These are phyloP conservation scores for Bombus sibiricus DNA, from an alignment of 1,140 invertebrate genomes.

Conservation along the genomic window DNA sequence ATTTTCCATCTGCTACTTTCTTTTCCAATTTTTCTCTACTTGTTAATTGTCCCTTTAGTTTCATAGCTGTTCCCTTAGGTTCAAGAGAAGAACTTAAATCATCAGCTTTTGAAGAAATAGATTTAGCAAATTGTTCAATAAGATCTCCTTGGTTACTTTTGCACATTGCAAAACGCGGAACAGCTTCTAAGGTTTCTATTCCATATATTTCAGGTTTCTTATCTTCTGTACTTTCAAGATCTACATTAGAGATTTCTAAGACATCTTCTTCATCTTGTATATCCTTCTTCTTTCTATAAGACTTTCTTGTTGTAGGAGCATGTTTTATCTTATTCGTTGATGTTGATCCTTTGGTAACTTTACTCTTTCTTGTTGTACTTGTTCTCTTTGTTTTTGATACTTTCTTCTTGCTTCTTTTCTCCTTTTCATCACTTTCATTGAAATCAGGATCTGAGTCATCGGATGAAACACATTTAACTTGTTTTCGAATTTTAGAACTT, in stretches of 20 bases:
- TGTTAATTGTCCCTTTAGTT: conserved; percentile 71
- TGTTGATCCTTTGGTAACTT: neutral
- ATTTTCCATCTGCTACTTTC: conserved; percentile 87
- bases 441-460: conserved; percentile 43
- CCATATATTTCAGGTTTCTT: conserved; percentile 58
- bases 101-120: conserved; percentile 28
- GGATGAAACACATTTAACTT: neutral
- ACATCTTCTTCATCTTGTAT: conserved; percentile 8
- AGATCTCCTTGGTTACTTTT: conserved; percentile 58
- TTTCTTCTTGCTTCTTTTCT: conserved; percentile 13
- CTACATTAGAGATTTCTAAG: neutral
- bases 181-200: conserved; percentile 65
- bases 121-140: conserved; percentile 63
- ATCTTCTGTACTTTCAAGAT: conserved; percentile 9
- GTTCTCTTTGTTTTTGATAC: neutral
- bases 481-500: conserved; percentile 19
- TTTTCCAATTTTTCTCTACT: conserved; percentile 84
- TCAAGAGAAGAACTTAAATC: conserved; percentile 1
- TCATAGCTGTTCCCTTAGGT: neutral
- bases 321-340: neutral
- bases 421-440: neutral
- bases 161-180: conserved; percentile 67
- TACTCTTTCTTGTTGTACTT: neutral
- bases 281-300: conserved; percentile 1
- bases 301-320: conserved; percentile 3